A percentile compares a stretch with the other conserved stretches of the same genome.
Conservation (phyloP, 2,888 invertebrate genomes). For the Atethmia centrago region DNA sequence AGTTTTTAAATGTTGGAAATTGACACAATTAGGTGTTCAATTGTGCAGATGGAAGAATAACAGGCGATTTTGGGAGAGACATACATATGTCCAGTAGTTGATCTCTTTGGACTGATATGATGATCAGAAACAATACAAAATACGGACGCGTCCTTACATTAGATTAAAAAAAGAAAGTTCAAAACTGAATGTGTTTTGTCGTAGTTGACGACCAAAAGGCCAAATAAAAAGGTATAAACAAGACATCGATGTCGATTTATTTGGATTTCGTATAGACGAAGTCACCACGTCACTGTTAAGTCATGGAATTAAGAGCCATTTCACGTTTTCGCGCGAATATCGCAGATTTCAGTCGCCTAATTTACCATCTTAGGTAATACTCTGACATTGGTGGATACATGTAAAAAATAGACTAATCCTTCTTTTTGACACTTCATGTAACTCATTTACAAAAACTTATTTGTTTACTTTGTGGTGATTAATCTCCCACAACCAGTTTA, state of each 20-base stretch:
- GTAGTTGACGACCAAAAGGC: not conserved
- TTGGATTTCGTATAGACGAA: too few relatives aligned
- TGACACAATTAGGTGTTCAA: constrained; percentile 8
- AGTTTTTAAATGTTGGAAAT: constrained; percentile 10
- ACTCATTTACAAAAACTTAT: too few relatives aligned
- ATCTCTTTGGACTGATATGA: not conserved
- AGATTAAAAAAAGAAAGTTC: not conserved
- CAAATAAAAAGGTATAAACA: not conserved
- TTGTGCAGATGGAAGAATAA: not conserved
- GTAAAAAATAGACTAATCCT: too few relatives aligned
- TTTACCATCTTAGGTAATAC: too few relatives aligned
- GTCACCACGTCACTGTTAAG: not conserved
- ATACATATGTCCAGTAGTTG: not conserved
- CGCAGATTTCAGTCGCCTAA: too few relatives aligned
- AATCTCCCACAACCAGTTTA: too few relatives aligned
- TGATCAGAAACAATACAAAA: not conserved
- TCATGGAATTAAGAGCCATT: not conserved
- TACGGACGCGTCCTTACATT: not conserved
- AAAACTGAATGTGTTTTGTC: too few relatives aligned
- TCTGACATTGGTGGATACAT: too few relatives aligned
- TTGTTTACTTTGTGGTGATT: too few relatives aligned
- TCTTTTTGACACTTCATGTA: too few relatives aligned
- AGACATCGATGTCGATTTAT: not conserved
- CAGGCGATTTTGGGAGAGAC: too few relatives aligned
- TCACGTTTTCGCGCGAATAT: too few relatives aligned